A percentile compares a stretch with the other conserved stretches of the same genome.
Conservation (phyloP, 2,113 vertebrate genomes). For the Stegostoma tigrinum region DNA sequence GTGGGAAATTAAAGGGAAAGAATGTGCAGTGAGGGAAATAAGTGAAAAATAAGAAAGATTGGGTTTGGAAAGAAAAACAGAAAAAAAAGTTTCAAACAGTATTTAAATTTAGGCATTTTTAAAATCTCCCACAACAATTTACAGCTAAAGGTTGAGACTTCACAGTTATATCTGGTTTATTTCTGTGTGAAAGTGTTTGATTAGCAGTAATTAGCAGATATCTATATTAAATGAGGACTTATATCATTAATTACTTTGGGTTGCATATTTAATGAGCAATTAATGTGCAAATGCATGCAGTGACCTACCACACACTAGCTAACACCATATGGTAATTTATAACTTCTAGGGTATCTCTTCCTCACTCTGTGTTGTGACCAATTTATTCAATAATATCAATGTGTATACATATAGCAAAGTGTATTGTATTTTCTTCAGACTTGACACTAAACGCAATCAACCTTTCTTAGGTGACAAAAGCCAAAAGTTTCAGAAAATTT, state of each 20-base stretch:
- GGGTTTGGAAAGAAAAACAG: not conserved
- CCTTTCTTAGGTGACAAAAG: not conserved
- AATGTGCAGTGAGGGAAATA: not conserved
- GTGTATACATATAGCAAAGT: not conserved
- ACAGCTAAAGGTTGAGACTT: not conserved
- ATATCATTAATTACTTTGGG: not conserved
- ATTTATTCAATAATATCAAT: not conserved
- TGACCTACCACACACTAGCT: too few species aligned
- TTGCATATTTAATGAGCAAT: not conserved
- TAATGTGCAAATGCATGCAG: not conserved
- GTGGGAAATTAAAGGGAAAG: not conserved
- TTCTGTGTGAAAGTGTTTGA: not conserved
- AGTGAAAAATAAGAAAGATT: not conserved
- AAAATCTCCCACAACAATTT: not conserved
- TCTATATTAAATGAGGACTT: not conserved
- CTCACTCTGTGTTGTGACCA: not conserved
- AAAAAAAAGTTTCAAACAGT: too few species aligned
- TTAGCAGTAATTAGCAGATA: not conserved
- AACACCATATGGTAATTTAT: not conserved
- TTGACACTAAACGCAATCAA: not conserved
- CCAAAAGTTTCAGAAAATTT: not conserved
- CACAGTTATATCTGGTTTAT: not conserved
- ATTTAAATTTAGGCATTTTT: not conserved
- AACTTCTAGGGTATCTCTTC: not conserved
- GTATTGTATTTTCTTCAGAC: not conserved